Evolutionary conservation across 2,888 invertebrate species (phyloP).

Genomic region (Nymphalis urticae): DNA sequence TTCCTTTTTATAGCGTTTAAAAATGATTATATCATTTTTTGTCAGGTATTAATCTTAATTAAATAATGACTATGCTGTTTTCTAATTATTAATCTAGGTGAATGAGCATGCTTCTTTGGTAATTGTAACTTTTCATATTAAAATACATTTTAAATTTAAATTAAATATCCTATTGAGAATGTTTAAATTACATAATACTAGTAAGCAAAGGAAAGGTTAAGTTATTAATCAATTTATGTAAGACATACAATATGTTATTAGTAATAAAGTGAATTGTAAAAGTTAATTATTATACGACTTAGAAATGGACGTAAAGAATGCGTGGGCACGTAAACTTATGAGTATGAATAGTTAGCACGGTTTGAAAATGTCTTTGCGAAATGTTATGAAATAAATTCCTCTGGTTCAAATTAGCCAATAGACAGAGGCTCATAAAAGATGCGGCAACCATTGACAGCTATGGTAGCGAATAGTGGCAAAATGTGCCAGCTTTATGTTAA

Average conservation of each 20-base stretch:
- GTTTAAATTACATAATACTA: no score
- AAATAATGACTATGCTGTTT: no score
- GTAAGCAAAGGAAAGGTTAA: neutral
- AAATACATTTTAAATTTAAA: no score
- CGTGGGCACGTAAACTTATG: conserved; percentile 20
- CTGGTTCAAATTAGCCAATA: conserved; percentile 44
- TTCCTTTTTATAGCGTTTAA: no score
- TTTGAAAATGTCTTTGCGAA: conserved; percentile 25
- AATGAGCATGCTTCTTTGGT: no score
- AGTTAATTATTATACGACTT: conserved; percentile 11
- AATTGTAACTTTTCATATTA: no score
- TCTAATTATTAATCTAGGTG: no score
- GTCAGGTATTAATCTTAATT: no score
- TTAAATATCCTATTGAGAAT: no score
- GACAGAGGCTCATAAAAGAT: conserved; percentile 55
- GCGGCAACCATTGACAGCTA: conserved; percentile 51
- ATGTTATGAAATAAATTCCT: conserved; percentile 44
- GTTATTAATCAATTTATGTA: neutral
- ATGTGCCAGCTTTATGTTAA: conserved; percentile 13
- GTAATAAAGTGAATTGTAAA: conserved; percentile 2
- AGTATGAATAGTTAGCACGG: conserved; percentile 15
- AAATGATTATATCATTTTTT: no score
- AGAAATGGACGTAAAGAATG: conserved; percentile 11
- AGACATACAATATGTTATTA: neutral
- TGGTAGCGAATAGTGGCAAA: conserved; percentile 50